Evolutionary conservation across 2,797 vertebrate genomes (phyloP), one percentile per base, ranked within the genome.

Genomic region (Huso huso): DNA sequence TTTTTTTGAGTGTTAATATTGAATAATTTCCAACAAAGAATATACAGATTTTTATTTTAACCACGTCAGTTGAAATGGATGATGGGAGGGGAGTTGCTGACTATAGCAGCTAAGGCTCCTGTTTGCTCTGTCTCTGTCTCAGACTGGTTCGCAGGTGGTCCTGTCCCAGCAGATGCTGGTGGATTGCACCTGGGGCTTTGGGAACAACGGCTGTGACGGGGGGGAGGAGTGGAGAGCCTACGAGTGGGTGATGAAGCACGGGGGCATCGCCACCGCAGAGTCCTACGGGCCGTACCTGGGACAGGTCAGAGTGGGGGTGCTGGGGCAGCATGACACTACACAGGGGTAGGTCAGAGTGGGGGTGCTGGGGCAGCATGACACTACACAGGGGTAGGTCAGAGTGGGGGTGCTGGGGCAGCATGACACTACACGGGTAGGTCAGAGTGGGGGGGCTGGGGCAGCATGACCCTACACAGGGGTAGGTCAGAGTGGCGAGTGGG

Each of bases 151-250:
- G 72, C 80, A 88, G 77, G 86, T 89, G 68, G 80, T 85, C 2
- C 80, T 93, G 71, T 93, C 91, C 63, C 91, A 94, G 71, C 89
- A 94, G 85, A 89, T 88, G 77, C 80, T 94, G 74, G 84, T 92
- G 0, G 88, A 91, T 74, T 91, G 91, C 63, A 86, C 86, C 23
- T 91, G 84, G 90, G 91, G 89, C 67, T 93, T 94, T 0, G 90
- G 88, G 10, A 95, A 94, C 61, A 85, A 88, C 0, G 91, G 85
- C 61, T 93, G 90, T 0, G 92, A 93, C 0, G 88, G 91, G 4
- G 86, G 88, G 0, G 91, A 93, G 78, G 90, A 93, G 74, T 94
- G 87, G 90, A 75, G 92, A 49, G 89, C 80, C 0, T 94, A 86
- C 0, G 91, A 92, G 78, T 93, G 91, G 91, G 87, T 90, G 61